These are phyloP conservation scores for Mesorhabditis belari DNA, from an alignment of 2,888 invertebrate species.

Conservation along the genomic window DNA sequence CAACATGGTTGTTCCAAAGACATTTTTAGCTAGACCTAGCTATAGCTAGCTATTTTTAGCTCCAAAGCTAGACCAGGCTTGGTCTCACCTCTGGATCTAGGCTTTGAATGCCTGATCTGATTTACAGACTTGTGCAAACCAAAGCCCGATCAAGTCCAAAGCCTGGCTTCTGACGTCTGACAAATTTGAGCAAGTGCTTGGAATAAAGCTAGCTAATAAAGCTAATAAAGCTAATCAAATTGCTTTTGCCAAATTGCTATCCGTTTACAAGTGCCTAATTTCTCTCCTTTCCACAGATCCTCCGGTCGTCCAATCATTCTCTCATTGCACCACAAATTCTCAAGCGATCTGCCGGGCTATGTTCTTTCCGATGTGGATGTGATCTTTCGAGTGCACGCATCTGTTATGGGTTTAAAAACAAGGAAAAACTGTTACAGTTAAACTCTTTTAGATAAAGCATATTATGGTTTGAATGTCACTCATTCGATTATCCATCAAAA, in stretches of 20 bases:
- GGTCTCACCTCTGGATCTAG: too few species aligned
- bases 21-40: too few species aligned
- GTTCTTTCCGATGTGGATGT: conserved; percentile 43
- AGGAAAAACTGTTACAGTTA: neutral
- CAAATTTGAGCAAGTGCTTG: conserved; percentile 34
- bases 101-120: conserved; percentile 22
- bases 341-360: conserved; percentile 25
- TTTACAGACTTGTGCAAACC: conserved; percentile 12
- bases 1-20: too few species aligned
- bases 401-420: conserved; percentile 27
- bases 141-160: conserved; percentile 36
- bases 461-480: conserved; percentile 77
- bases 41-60: too few species aligned
- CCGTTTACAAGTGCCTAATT: neutral
- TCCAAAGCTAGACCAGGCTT: too few species aligned
- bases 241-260: neutral
- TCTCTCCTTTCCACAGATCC: conserved; percentile 14
- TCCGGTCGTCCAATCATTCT: conserved; percentile 38
- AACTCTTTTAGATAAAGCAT: conserved; percentile 41
- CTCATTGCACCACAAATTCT: conserved; percentile 32
- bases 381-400: conserved; percentile 47
- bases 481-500: conserved; percentile 79
- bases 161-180: conserved; percentile 45
- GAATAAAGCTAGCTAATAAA: neutral
- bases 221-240: too few species aligned